phyloP scores from a whole-genome alignment of 2,797 vertebrate genomes.

The Smutsia gigantea region DNA sequence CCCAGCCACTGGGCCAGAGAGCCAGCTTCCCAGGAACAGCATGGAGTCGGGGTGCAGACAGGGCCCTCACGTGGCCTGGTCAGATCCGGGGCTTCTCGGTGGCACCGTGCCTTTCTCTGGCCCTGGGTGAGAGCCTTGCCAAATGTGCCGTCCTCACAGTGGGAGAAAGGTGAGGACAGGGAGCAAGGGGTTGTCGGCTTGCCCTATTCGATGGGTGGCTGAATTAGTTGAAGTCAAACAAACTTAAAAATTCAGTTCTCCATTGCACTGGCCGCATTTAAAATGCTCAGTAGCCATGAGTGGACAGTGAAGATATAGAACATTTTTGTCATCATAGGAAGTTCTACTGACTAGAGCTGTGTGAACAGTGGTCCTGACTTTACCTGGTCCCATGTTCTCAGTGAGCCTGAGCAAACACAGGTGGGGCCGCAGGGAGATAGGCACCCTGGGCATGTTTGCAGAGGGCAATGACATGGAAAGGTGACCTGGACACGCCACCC shows the following conservation, averaged over 20 bases:
- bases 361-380: neutral
- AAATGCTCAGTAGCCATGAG: neutral
- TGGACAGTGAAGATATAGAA: neutral
- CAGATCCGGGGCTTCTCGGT: neutral
- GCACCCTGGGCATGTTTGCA: constrained; percentile 46
- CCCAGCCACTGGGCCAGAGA: neutral
- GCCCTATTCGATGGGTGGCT: neutral
- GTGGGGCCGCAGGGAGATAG: constrained; percentile 43
- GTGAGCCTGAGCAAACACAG: constrained; percentile 73
- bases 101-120: neutral
- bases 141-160: neutral
- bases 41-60: neutral
- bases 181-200: no score
- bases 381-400: neutral
- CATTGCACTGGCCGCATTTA: neutral
- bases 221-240: neutral
- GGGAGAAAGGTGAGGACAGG: neutral
- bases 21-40: neutral
- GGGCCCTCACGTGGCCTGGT: neutral
- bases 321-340: neutral
- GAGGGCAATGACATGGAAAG: constrained; percentile 27
- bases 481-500: neutral
- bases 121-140: neutral
- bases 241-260: neutral
- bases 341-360: neutral